Base-by-base conservation (phyloP, 2,888 invertebrate genomes). In the Rotaria sp. region DNA sequence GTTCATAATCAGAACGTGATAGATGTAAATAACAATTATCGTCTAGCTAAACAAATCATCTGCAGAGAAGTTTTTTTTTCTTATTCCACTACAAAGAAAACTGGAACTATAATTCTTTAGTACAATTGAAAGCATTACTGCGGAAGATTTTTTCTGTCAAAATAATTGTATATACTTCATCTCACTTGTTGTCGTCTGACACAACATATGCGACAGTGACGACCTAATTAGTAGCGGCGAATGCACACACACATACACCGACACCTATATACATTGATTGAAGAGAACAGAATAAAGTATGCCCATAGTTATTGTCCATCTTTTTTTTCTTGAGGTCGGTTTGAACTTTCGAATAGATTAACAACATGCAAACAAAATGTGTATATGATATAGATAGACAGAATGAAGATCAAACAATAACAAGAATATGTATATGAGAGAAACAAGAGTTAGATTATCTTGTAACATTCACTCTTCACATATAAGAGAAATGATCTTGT, bases 301-400 rank as follows among this genome's bases (percentile, higher is more conserved):
- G n/a, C 57, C 13, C 30, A 15, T n/a, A 59, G 57, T 59, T 10
- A 15, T 30, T n/a, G 57, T 30, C 57, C 26, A 52, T 52, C 52
- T 30, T 30, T 59, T 59, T 52, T 21, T 52, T 52, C 2, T 50
- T 50, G 50, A 10, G 57, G 57, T 59, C 57, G 57, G 5, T 59
- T 59, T 59, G 57, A 59, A 59, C 57, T 59, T 59, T 59, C 13
- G 30, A n/a, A 55, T 59, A 59, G 57, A 59, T 59, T n/a, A 59
- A 59, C n/a, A 59, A 30, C 57, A 59, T 1, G 57, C 50, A 50
- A 50, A 50, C n/a, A 57, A 59, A 59, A 59, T 59, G n/a, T 59
- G 57, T n/a, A 59, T 59, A 59, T 59, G 30, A 59, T 59, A 59
- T 30, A 59, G 57, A 59, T 59, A n/a, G 57, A 59, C 57, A 59